These are phyloP conservation scores for Cacoxenus indagator DNA, from an alignment of 2,888 invertebrate species.

Conservation along the genomic window DNA sequence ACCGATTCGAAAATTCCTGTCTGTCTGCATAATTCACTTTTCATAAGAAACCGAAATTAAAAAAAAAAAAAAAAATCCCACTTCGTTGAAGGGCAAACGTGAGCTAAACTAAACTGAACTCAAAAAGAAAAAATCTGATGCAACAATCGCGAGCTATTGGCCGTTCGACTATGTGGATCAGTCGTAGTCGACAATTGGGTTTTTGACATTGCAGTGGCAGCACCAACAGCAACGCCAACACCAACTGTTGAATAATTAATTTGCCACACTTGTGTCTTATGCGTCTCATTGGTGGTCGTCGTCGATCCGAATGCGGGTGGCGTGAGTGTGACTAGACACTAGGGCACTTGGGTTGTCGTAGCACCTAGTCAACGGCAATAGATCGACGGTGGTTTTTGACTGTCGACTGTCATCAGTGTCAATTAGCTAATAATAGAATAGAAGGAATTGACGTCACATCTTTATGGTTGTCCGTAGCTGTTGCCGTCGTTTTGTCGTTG, in stretches of 20 bases:
- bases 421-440: conserved; percentile 18
- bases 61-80: conserved; percentile 17
- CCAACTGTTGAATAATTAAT: conserved; percentile 47
- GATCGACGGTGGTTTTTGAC: not conserved
- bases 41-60: conserved; percentile 24
- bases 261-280: conserved; percentile 10
- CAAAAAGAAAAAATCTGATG: conserved; percentile 53
- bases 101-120: not conserved
- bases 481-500: not conserved
- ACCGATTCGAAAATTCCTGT: not conserved
- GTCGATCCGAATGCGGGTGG: conserved; percentile 1
- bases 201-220: conserved; percentile 12
- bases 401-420: not conserved
- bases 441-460: conserved; percentile 18
- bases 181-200: conserved; percentile 5
- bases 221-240: conserved; percentile 22
- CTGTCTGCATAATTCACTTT: not conserved
- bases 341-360: not conserved
- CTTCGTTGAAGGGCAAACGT: conserved; percentile 45
- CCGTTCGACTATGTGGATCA: conserved; percentile 18
- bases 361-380: not conserved
- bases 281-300: not conserved
- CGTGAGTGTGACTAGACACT: conserved; percentile 33
- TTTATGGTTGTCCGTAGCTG: not conserved
- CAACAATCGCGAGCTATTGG: conserved; percentile 51